Percentiles rank a stretch among this genome's conserved stretches.
Conservation (phyloP, 2,113 vertebrate genomes). For the Paradisaea rubra region DNA sequence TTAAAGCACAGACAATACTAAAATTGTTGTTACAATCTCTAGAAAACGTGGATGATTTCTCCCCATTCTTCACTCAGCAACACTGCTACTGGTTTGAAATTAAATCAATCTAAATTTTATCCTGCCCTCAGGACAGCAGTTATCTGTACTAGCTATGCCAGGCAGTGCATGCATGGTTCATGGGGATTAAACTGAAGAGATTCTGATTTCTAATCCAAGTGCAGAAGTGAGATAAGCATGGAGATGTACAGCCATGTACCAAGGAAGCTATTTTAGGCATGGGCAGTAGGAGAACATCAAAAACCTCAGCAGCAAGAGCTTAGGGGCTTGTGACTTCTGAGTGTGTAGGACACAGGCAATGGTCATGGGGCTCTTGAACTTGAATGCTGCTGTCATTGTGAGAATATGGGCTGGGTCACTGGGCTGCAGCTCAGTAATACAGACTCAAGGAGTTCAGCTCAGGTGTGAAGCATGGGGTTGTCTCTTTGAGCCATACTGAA, state of each 20-base stretch:
- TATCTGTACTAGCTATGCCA: not conserved
- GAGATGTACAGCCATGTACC: not conserved
- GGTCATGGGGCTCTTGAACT: not conserved
- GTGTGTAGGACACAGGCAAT: not conserved
- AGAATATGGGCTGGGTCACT: not conserved
- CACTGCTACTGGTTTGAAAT: not conserved
- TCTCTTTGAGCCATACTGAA: not conserved
- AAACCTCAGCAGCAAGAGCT: not conserved
- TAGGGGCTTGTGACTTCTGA: not conserved
- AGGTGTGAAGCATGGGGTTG: accelerated
- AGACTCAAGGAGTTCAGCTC: not conserved
- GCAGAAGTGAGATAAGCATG: not conserved
- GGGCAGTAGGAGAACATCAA: not conserved
- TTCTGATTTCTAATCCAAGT: not conserved
- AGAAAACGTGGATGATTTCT: not conserved
- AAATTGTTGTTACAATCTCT: not conserved
- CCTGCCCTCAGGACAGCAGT: not conserved
- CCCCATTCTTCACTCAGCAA: not conserved
- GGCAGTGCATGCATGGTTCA: not conserved
- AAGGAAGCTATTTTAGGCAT: not conserved
- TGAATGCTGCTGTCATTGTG: not conserved
- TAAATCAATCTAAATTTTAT: not conserved
- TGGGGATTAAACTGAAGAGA: not conserved
- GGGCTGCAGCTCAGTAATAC: not conserved
- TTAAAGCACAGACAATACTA: not conserved